Base-by-base conservation (phyloP, 2,888 invertebrate genomes). In the Troides helena region DNA sequence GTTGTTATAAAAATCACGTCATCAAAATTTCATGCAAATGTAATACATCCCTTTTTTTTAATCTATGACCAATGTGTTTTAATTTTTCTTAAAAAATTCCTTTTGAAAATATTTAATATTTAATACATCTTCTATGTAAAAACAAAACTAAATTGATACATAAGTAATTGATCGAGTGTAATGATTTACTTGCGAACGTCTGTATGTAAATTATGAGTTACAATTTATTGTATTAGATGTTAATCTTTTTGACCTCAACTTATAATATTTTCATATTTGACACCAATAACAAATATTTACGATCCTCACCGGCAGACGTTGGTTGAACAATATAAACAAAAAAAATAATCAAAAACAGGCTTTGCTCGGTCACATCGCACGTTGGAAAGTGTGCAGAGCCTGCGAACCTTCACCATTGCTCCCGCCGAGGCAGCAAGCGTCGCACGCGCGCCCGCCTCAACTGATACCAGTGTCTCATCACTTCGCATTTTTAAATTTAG, bases 361-460 rank as follows among this genome's bases (percentile, higher is more conserved):
- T 71, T 68, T 68, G 68, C 68, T 64, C 57, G 23, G 64, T 65
- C 62, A 57, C 70, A 70, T 69, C 78, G 79, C 82, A 80, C 77
- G 80, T 76, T 78, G 76, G 80, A 82, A 81, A 82, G 81, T 83
- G 81, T 83, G 81, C 81, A 80, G 78, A 75, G 74, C 76, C 72
- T 73, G 75, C 68, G 73, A 74, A 76, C 77, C 73, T 72, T 73
- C 80, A 81, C 80, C 88, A 91, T 87, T 89, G 83, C 88, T 80
- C 77, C 81, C 78, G 82, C 80, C 75, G 83, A 80, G 79, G 82
- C 87, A 80, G 81, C 74, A 75, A 78, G 77, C 76, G 80, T 72
- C 84, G 84, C 85, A 87, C 90, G 90, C 78, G 75, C 75, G 80
- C 76, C 71, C 59, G 70, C 53, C 56, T 71, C 39, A 60, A 67